Evolutionary conservation across 2,113 vertebrate species (phyloP).

Genomic region (Ramphastos sulfuratus): DNA sequence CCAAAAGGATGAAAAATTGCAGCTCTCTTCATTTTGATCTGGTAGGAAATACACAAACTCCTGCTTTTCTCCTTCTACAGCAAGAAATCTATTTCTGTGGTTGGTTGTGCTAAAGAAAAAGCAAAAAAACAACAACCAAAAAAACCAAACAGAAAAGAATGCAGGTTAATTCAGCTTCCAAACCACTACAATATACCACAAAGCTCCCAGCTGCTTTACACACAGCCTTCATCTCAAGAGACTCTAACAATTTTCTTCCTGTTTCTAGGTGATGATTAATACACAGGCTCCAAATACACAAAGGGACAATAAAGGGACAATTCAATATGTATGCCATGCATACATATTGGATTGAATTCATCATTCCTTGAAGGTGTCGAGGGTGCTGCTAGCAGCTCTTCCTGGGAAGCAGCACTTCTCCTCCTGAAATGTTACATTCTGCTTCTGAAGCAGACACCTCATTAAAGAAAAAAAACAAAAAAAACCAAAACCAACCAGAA

Average conservation of each 20-base stretch:
- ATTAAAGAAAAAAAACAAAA: background rate
- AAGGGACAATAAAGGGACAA: conserved; percentile 45
- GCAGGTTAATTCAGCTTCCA: conserved; percentile 37
- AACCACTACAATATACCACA: conserved; percentile 15
- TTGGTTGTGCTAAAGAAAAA: background rate
- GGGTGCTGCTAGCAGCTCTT: background rate
- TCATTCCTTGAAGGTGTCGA: conserved; percentile 18
- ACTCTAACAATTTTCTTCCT: conserved; percentile 45
- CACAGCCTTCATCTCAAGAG: conserved; percentile 31
- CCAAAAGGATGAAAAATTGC: conserved; percentile 31
- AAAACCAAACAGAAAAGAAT: background rate
- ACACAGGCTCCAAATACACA: conserved; percentile 9
- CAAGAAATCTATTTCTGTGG: conserved; percentile 17
- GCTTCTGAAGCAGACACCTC: background rate
- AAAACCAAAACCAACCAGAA: background rate
- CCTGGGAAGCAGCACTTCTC: background rate
- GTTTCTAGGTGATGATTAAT: conserved; percentile 57
- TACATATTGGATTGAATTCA: conserved; percentile 22
- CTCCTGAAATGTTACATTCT: background rate
- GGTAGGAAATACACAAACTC: background rate
- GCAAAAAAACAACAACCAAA: background rate
- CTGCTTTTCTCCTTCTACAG: background rate
- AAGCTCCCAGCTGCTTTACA: conserved; percentile 17
- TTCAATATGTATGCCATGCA: background rate
- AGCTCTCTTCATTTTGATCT: conserved; percentile 16